Evolutionary conservation across 2,888 invertebrate genomes (phyloP), one percentile per base, ranked within the genome.

Genomic region (Cactoblastis cactorum): DNA sequence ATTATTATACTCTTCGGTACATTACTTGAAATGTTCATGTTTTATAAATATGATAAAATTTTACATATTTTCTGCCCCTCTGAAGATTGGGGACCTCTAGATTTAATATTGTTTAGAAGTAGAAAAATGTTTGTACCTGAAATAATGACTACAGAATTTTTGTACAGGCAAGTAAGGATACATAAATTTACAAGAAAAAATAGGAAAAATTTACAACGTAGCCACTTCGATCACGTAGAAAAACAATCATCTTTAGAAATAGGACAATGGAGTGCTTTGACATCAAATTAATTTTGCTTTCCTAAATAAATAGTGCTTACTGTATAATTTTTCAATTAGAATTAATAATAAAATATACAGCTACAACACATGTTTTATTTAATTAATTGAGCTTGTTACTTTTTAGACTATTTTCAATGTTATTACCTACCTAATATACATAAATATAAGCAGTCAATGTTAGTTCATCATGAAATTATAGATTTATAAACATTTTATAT

Each of bases 141-240:
- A 69, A 83, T 88, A 59, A 90, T 90, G 90, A 90, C 89, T 0
- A 76, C 86, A 52, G 90, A 90, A 57, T 90, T 90, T 71, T 58
- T 90, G 38, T 90, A 90, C 53, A 68, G 89, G 48, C 90, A 89
- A 76, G 79, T 86, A 1, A 77, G 80, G 54, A 82, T 87, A 52
- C 74, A 76, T 33, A 83, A 83, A 0, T 83, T 81, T 59, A 35
- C 14, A 1, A 65, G 60, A 24, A 72, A 67, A 28, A 69, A 63
- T 8, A 41, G 8, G 3, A 8, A 24, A 1, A 24, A 22, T 8
- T 14, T 14, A 14, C 22, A 41, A 12, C 1, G 1, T 8, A 14
- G n/a, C 3, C 18, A 24, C 3, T 12, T 9, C 2, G 24, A 24
- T 14, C 12, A 5, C 6, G n/a, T 24, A 6, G 14, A 5, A 14